These are phyloP conservation scores for Apus apus DNA, from an alignment of 2,113 vertebrate genomes.

Conservation along the genomic window DNA sequence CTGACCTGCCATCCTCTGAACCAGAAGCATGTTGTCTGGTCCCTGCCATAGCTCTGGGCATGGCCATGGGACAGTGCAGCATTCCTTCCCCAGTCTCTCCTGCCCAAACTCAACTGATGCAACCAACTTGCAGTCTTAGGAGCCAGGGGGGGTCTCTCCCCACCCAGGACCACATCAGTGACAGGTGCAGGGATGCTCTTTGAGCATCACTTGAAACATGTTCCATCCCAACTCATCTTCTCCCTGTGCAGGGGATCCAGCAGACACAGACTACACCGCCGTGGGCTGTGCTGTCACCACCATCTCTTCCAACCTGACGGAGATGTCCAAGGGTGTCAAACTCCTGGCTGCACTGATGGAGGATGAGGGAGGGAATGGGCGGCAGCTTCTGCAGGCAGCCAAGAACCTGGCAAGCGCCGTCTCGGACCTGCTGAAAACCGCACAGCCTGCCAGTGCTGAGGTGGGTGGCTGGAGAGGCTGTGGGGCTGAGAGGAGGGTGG, in stretches of 20 bases:
- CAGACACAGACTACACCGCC: conserved; percentile 95
- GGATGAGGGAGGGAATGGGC: conserved; percentile 91
- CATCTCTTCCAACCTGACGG: conserved; percentile 97
- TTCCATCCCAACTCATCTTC: neutral
- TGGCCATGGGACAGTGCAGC: neutral
- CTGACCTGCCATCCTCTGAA: neutral
- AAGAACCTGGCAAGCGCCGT: conserved; percentile 90
- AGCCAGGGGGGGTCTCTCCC: neutral
- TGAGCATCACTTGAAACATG: neutral
- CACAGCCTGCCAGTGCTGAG: conserved; percentile 89
- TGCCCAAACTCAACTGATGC: neutral
- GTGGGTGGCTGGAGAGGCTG: conserved; percentile 29
- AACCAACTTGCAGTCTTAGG: neutral
- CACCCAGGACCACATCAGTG: fast-evolving
- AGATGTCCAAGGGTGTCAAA: conserved; percentile 98
- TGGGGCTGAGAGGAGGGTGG: conserved; percentile 13
- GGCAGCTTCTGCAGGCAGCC: conserved; percentile 89
- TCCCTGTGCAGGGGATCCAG: conserved; percentile 85
- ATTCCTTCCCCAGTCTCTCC: neutral
- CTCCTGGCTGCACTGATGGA: conserved; percentile 94
- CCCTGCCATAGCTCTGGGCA: neutral
- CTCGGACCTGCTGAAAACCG: conserved; percentile 90
- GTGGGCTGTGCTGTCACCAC: conserved; percentile 97
- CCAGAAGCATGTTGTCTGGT: fast-evolving
- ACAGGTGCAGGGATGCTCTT: neutral